Conservation (phyloP, 2,888 invertebrate genomes). For the Stenoptilia bipunctidactyla region DNA sequence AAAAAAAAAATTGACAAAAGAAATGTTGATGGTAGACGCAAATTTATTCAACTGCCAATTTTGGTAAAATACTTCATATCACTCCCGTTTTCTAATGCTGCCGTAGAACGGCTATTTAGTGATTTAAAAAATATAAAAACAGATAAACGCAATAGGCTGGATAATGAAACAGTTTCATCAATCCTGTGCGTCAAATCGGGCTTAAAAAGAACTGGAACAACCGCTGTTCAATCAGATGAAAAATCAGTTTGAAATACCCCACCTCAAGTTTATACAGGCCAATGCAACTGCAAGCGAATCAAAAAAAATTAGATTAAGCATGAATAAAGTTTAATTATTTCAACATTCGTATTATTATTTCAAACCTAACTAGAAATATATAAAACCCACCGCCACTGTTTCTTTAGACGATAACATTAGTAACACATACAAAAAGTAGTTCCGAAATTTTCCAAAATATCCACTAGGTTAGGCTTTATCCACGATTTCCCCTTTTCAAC, state of each 20-base stretch:
- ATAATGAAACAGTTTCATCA: constrained; percentile 10
- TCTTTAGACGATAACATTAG: too few relatives aligned
- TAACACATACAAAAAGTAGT: too few relatives aligned
- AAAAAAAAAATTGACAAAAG: too few relatives aligned
- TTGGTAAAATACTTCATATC: constrained; percentile 9
- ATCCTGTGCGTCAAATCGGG: constrained; percentile 8
- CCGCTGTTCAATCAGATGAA: constrained; percentile 8
- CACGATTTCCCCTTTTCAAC: too few relatives aligned
- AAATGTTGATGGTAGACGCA: constrained; percentile 4
- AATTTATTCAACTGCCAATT: constrained; percentile 9
- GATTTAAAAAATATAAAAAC: constrained; percentile 9
- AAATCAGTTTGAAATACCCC: constrained; percentile 9
- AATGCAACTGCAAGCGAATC: constrained; percentile 10
- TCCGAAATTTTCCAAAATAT: too few relatives aligned
- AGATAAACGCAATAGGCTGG: constrained; percentile 8
- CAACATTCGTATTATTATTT: constrained; percentile 6
- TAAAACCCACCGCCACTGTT: too few relatives aligned
- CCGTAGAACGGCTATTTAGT: constrained; percentile 7
- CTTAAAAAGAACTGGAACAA: constrained; percentile 9
- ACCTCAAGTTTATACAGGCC: constrained; percentile 10
- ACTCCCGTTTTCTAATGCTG: constrained; percentile 8
- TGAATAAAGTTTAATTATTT: constrained; percentile 6
- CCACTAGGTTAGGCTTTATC: too few relatives aligned
- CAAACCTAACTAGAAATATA: constrained; percentile 1
- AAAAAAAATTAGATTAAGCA: constrained; percentile 7